A percentile compares a stretch with the other conserved stretches of the same genome.
Conservation (phyloP, 37 sponge, comb jelly and placozoan species). For the Diacarnus erythraeanus region DNA sequence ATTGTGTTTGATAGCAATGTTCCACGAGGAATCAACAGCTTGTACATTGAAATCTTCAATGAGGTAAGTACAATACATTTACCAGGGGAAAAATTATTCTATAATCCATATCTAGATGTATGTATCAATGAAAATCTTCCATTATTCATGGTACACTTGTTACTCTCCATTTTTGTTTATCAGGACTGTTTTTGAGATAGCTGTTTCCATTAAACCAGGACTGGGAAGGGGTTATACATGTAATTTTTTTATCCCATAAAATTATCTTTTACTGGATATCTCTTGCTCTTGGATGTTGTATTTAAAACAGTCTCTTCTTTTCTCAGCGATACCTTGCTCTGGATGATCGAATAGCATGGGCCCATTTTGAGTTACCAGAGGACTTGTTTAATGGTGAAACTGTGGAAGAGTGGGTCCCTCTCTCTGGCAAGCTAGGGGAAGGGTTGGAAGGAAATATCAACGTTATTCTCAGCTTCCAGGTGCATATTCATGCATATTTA, state of each 20-base stretch:
- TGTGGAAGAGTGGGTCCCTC: slow-evolving; percentile 95
- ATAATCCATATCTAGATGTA: too few relatives aligned
- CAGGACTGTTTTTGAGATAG: too few relatives aligned
- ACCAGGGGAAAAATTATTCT: too few relatives aligned
- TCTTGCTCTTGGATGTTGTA: not conserved
- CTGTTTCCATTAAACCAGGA: too few relatives aligned
- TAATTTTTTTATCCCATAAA: too few relatives aligned
- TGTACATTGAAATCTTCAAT: slow-evolving; percentile 89
- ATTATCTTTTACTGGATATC: not conserved
- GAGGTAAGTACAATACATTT: slow-evolving; percentile 74
- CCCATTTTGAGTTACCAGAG: slow-evolving; percentile 74
- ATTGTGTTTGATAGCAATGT: too few relatives aligned
- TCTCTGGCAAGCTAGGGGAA: slow-evolving; percentile 92
- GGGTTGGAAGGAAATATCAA: slow-evolving; percentile 90
- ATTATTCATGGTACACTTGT: too few relatives aligned
- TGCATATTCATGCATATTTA: not conserved
- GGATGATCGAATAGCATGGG: slow-evolving; percentile 94
- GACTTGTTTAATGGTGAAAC: slow-evolving; percentile 83
- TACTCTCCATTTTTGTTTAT: too few relatives aligned
- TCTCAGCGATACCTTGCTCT: slow-evolving; percentile 73
- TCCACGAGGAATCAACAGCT: slow-evolving; percentile 68
- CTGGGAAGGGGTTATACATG: too few relatives aligned
- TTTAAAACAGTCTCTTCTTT: not conserved
- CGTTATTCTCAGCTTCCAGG: slow-evolving; percentile 57
- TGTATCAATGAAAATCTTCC: too few relatives aligned